These are phyloP conservation scores for Ryuthela nishihirai DNA, from an alignment of 2,888 invertebrate genomes.

Conservation along the genomic window DNA sequence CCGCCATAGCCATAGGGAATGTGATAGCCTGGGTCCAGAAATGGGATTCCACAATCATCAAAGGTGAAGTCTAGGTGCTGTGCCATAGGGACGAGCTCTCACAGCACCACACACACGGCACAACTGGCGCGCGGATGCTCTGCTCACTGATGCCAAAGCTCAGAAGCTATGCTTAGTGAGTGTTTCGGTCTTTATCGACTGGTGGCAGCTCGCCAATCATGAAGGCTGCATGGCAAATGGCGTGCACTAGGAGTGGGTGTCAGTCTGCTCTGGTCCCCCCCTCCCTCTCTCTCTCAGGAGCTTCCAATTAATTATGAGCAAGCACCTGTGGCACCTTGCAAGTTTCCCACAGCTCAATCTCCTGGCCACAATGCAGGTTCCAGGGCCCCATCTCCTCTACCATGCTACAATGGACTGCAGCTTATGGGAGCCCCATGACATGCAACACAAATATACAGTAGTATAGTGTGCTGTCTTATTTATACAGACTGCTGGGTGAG, in stretches of 20 bases:
- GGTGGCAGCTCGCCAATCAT: constrained; percentile 32
- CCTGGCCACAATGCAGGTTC: constrained; percentile 15
- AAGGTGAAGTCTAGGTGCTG: constrained; percentile 37
- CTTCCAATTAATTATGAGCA: constrained; percentile 38
- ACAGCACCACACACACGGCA: constrained; percentile 7
- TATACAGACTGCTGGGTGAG: no score
- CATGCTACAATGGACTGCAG: no score
- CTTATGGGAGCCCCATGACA: no score
- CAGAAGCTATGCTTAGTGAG: constrained; percentile 18
- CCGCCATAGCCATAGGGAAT: constrained; percentile 37
- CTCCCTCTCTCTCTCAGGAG: constrained; percentile 22
- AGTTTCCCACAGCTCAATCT: constrained; percentile 40
- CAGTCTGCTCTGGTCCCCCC: background rate
- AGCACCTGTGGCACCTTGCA: constrained; percentile 35
- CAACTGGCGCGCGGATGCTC: constrained; percentile 16
- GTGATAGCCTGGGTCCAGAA: constrained; percentile 35
- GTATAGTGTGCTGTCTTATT: no score
- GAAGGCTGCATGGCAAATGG: constrained; percentile 16
- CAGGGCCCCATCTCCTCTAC: no score
- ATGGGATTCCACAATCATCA: constrained; percentile 38
- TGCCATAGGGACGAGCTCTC: constrained; percentile 29
- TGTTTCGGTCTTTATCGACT: constrained; percentile 33
- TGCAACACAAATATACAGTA: no score
- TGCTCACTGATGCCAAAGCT: constrained; percentile 10
- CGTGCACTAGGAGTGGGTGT: background rate